phyloP scores from a whole-genome alignment of 2,888 invertebrate species.

The Galeopsomyia nigrocyanea region DNA sequence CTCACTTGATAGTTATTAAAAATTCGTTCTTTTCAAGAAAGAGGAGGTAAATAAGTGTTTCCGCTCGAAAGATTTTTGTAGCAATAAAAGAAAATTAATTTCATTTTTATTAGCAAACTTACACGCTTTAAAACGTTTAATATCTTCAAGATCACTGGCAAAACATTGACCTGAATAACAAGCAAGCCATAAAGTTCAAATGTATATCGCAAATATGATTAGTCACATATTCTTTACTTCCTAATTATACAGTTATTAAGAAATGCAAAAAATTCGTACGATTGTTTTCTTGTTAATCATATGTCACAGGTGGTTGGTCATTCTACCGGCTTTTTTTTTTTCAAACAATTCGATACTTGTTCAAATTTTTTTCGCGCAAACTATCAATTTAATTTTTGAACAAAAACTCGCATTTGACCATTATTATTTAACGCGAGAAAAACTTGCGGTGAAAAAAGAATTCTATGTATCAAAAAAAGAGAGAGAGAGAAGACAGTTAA shows the following conservation, averaged over 20 bases:
- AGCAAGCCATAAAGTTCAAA: neutral
- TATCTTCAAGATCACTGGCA: constrained; percentile 19
- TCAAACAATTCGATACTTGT: constrained; percentile 9
- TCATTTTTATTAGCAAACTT: constrained; percentile 27
- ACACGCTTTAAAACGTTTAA: constrained; percentile 13
- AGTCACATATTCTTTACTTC: constrained; percentile 25
- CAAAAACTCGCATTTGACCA: neutral
- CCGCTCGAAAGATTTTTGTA: too few species aligned
- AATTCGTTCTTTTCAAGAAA: too few species aligned
- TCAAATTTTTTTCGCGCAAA: constrained; percentile 11
- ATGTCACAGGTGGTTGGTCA: constrained; percentile 34
- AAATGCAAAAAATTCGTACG: constrained; percentile 31
- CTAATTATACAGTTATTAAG: constrained; percentile 31
- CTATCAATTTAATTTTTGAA: neutral
- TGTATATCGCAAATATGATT: constrained; percentile 12
- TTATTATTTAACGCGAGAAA: constrained; percentile 1
- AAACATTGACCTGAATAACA: constrained; percentile 42
- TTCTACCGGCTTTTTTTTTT: constrained; percentile 24
- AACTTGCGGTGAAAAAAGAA: constrained; percentile 7
- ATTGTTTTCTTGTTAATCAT: constrained; percentile 34
- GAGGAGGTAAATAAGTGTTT: too few species aligned
- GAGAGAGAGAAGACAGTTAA: constrained; percentile 5
- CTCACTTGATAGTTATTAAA: neutral
- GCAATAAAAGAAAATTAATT: too few species aligned
- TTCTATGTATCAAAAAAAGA: neutral